phyloP scores from a whole-genome alignment of 1,140 invertebrate species.

The Trypoxylus dichotomus region DNA sequence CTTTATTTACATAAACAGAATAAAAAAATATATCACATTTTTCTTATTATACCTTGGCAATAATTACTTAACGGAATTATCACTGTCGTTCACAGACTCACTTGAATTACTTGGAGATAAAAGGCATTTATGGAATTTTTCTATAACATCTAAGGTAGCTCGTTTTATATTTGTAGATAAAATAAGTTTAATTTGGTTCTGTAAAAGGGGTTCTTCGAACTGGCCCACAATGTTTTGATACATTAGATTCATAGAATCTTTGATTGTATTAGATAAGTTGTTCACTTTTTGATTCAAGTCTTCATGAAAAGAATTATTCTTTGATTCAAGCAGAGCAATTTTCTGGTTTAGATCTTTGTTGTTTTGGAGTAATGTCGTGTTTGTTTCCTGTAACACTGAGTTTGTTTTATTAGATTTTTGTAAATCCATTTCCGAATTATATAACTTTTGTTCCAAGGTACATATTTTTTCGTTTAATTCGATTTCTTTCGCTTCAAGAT shows the following conservation, averaged over 20 bases:
- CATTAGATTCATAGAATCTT: slow-evolving; percentile 38
- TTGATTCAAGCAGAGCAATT: neutral
- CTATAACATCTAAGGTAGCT: slow-evolving; percentile 36
- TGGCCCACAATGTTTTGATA: slow-evolving; percentile 33
- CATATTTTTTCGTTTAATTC: slow-evolving; percentile 26
- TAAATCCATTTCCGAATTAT: neutral
- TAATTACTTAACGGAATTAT: neutral
- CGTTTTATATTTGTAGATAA: slow-evolving; percentile 35
- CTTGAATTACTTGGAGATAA: neutral
- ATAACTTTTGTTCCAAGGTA: neutral
- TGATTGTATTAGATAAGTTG: slow-evolving; percentile 25
- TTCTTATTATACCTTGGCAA: too few species aligned
- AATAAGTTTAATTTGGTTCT: slow-evolving; percentile 31
- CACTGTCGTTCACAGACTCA: neutral
- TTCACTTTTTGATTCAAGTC: neutral
- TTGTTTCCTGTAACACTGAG: neutral
- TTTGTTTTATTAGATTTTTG: neutral
- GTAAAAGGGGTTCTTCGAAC: slow-evolving; percentile 24
- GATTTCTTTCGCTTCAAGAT: neutral
- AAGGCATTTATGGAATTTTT: slow-evolving; percentile 30
- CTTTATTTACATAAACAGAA: neutral
- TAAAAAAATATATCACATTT: neutral
- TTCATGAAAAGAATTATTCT: neutral
- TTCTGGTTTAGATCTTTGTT: neutral
- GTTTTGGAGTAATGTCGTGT: neutral